Evolutionary conservation across 1,140 invertebrate genomes (phyloP).

Genomic region (Cherax destructor): DNA sequence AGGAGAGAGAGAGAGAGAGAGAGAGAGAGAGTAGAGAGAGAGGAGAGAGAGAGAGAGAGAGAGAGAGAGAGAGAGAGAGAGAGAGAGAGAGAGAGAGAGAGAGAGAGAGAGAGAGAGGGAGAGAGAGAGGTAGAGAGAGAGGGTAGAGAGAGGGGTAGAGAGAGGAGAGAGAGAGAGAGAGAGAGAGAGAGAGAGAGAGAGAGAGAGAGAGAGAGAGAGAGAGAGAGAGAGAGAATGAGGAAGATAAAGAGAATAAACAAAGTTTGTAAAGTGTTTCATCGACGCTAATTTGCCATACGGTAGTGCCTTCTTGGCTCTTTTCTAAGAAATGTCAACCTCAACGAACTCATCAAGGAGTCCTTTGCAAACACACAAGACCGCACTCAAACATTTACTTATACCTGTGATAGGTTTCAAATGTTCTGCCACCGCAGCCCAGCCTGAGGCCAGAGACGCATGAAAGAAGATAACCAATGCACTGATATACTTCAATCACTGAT

Average conservation of each 20-base stretch:
- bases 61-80: neutral
- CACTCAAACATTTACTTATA: too few relatives aligned
- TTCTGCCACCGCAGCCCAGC: too few relatives aligned
- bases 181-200: constrained; percentile 24
- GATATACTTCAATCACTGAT: too few relatives aligned
- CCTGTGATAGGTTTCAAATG: too few relatives aligned
- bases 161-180: neutral
- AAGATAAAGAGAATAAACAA: neutral
- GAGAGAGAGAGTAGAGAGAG: neutral
- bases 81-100: neutral
- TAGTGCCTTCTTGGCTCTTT: too few relatives aligned
- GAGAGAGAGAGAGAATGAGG: neutral
- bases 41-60: neutral
- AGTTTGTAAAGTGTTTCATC: too few relatives aligned
- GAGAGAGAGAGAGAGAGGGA: neutral
- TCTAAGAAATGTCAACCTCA: too few relatives aligned
- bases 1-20: constrained; percentile 14
- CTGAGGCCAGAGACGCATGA: too few relatives aligned
- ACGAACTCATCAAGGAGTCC: too few relatives aligned
- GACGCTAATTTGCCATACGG: too few relatives aligned
- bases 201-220: neutral
- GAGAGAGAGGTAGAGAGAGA: neutral
- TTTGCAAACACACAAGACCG: too few relatives aligned
- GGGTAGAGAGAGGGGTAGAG: neutral
- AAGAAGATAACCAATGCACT: too few relatives aligned